phyloP scores from a whole-genome alignment of 2,113 vertebrate species.

The Melanerpes formicivorus region DNA sequence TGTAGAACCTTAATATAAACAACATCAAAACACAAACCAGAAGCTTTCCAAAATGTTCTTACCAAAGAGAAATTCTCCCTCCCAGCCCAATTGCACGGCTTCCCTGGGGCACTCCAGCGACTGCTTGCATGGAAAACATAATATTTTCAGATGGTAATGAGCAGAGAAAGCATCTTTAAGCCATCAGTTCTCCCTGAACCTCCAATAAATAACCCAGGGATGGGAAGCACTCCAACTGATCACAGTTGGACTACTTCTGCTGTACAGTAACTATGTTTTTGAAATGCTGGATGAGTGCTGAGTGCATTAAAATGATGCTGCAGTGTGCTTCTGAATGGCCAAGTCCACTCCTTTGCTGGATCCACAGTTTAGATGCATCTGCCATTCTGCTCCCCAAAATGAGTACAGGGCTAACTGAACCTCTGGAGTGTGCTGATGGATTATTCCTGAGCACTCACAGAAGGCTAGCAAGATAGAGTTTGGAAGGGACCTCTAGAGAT shows the following conservation, averaged over 20 bases:
- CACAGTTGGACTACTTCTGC: conserved; percentile 44
- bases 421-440: neutral
- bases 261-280: conserved; percentile 3
- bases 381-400: neutral
- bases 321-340: neutral
- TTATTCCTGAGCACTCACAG: neutral
- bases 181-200: conserved; percentile 32
- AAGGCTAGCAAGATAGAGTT: neutral
- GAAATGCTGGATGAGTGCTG: neutral
- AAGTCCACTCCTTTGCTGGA: neutral
- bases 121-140: conserved; percentile 31
- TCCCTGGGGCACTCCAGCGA: conserved; percentile 54
- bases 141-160: conserved; percentile 62
- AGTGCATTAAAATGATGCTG: conserved; percentile 45
- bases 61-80: neutral
- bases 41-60: conserved; percentile 42
- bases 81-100: neutral
- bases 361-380: neutral
- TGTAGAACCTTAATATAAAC: conserved; percentile 23
- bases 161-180: conserved; percentile 28
- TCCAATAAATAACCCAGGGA: conserved; percentile 32
- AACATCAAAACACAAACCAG: conserved; percentile 3
- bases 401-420: neutral
- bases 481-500: no score
- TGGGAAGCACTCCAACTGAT: conserved; percentile 40